Evolutionary conservation across 2,113 vertebrate species (phyloP).

Genomic region (Otolemur garnettii): DNA sequence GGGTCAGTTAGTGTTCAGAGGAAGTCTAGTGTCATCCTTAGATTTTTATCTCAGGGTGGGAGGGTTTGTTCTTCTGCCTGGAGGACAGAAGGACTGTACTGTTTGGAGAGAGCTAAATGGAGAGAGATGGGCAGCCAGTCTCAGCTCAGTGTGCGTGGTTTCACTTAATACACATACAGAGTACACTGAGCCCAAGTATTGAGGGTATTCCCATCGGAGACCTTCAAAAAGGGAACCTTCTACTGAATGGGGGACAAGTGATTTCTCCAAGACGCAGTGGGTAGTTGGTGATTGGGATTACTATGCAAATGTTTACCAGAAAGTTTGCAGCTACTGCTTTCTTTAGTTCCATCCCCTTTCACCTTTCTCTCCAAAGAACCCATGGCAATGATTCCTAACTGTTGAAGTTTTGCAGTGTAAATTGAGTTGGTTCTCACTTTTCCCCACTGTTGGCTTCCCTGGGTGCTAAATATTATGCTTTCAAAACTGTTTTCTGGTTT

Average conservation of each 20-base stretch:
- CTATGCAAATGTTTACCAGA: too few relatives aligned
- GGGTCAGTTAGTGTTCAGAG: neutral
- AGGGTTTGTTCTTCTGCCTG: neutral
- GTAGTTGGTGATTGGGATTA: neutral
- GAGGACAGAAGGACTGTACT: neutral
- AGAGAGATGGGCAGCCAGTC: neutral
- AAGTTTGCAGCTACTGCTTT: neutral
- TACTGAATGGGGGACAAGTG: too few relatives aligned
- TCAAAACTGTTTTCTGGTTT: neutral
- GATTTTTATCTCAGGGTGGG: too few relatives aligned
- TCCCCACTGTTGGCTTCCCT: neutral
- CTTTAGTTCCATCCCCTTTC: neutral
- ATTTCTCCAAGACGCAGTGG: neutral
- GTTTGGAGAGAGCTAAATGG: neutral
- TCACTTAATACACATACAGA: too few relatives aligned
- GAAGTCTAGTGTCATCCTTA: fast-evolving
- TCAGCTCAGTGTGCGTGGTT: neutral
- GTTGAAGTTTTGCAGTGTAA: neutral
- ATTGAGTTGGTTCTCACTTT: neutral
- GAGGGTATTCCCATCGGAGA: neutral
- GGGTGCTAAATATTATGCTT: neutral
- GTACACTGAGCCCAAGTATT: neutral
- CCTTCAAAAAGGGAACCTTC: neutral
- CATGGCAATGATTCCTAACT: neutral
- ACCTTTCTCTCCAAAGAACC: neutral